Percentiles rank a stretch among this genome's conserved stretches.
phyloP scores from a whole-genome alignment of 2,113 vertebrate genomes.

The Oryzias celebensis region DNA sequence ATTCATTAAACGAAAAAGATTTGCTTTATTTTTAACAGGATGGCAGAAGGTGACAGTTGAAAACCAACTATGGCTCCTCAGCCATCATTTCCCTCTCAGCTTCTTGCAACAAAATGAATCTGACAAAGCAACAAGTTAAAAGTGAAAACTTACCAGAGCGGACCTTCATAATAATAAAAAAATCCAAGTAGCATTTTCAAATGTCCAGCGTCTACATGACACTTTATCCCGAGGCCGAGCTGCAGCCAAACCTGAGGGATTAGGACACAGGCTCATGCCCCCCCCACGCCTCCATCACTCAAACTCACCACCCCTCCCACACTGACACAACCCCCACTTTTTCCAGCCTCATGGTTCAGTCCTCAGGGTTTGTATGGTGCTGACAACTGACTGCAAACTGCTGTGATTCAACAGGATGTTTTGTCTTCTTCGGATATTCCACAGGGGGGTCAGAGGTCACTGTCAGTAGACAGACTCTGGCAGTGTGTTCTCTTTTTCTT shows the following conservation, averaged over 20 bases:
- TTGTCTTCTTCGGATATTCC: constrained; percentile 12
- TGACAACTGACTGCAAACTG: constrained; percentile 16
- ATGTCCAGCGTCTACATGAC: constrained; percentile 62
- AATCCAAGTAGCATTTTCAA: constrained; percentile 58
- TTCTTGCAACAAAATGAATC: background rate
- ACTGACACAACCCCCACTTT: constrained; percentile 27
- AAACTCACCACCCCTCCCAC: constrained; percentile 34
- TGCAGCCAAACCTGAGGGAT: constrained; percentile 79
- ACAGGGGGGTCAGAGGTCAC: constrained; percentile 41
- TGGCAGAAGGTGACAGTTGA: background rate
- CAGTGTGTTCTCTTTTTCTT: background rate
- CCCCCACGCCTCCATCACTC: constrained; percentile 35
- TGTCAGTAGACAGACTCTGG: constrained; percentile 4
- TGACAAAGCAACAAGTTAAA: constrained; percentile 17
- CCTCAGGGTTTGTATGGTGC: constrained; percentile 57
- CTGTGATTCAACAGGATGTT: constrained; percentile 3
- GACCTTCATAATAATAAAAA: constrained; percentile 36
- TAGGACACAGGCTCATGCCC: constrained; percentile 79
- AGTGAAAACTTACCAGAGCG: constrained; percentile 72
- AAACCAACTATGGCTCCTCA: background rate
- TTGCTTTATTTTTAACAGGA: background rate
- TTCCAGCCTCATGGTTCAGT: constrained; percentile 63
- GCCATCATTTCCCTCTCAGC: background rate
- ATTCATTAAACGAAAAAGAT: background rate
- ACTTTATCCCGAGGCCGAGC: constrained; percentile 71